A percentile compares a stretch with the other conserved stretches of the same genome.
phyloP scores from a whole-genome alignment of 2,113 vertebrate species.

The Bucco capensis region DNA sequence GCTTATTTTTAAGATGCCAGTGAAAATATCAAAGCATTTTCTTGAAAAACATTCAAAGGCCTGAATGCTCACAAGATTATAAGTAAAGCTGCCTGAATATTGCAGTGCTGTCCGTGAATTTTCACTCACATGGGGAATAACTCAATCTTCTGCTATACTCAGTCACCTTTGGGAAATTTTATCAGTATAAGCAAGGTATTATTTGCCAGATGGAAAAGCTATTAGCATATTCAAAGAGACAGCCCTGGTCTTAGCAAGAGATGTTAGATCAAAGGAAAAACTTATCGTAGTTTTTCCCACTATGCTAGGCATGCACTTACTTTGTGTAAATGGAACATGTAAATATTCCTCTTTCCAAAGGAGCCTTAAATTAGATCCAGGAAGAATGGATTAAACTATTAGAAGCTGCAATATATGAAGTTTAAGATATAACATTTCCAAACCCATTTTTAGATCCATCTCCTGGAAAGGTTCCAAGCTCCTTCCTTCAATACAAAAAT shows the following conservation, averaged over 20 bases:
- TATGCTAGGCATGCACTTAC: neutral
- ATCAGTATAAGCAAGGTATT: neutral
- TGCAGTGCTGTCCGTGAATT: neutral
- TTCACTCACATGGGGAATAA: neutral
- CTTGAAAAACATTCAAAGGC: neutral
- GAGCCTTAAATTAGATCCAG: neutral
- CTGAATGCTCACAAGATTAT: neutral
- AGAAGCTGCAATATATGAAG: neutral
- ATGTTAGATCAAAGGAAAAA: neutral
- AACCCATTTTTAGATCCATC: neutral
- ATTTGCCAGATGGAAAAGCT: neutral
- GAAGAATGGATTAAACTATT: neutral
- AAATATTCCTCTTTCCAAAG: neutral
- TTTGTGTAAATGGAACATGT: neutral
- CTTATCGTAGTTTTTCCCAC: neutral
- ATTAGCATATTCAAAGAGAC: neutral
- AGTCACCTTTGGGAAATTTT: neutral
- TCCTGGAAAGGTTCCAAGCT: neutral
- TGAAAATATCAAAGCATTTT: slow-evolving; percentile 42
- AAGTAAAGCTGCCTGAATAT: slow-evolving; percentile 1
- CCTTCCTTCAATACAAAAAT: neutral
- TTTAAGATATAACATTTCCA: neutral
- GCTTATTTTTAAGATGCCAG: slow-evolving; percentile 22
- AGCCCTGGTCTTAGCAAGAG: neutral
- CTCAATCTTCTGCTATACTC: neutral